Percentiles rank a stretch among this genome's conserved stretches.
Conservation (phyloP, 2,888 invertebrate genomes). For the Suillia variegata region DNA sequence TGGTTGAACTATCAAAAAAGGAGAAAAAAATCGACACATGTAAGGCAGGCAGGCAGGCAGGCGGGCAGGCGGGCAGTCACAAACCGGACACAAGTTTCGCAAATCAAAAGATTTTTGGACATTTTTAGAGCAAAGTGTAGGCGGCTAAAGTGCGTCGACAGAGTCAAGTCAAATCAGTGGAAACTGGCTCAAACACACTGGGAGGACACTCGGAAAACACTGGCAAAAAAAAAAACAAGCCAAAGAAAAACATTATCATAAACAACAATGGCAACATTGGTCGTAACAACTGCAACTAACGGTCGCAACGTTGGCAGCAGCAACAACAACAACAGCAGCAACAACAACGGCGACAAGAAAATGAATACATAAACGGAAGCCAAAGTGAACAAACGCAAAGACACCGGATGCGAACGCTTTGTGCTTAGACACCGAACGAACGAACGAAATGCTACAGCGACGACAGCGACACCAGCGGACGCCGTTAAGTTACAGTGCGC, state of each 20-base stretch:
- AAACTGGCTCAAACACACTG: neutral
- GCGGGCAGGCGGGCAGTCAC: neutral
- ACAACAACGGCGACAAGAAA: neutral
- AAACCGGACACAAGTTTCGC: neutral
- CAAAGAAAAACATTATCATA: neutral
- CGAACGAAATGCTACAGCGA: neutral
- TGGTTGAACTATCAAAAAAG: too few species aligned
- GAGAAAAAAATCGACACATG: too few species aligned
- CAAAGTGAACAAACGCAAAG: neutral
- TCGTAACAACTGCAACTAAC: conserved; percentile 3
- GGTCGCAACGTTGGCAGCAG: neutral
- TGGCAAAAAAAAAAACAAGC: neutral
- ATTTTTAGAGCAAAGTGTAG: neutral
- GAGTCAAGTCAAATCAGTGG: neutral
- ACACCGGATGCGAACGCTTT: neutral
- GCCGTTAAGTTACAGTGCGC: neutral
- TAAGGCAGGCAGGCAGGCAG: neutral
- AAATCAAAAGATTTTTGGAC: neutral
- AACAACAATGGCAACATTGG: conserved; percentile 3
- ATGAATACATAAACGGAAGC: neutral
- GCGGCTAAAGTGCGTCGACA: neutral
- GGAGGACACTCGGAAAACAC: too few species aligned
- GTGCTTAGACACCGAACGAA: too few species aligned
- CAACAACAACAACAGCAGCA: neutral
- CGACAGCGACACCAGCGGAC: neutral